Conservation (phyloP, 2,797 vertebrate genomes). For the Melanotaenia pygmaea region DNA sequence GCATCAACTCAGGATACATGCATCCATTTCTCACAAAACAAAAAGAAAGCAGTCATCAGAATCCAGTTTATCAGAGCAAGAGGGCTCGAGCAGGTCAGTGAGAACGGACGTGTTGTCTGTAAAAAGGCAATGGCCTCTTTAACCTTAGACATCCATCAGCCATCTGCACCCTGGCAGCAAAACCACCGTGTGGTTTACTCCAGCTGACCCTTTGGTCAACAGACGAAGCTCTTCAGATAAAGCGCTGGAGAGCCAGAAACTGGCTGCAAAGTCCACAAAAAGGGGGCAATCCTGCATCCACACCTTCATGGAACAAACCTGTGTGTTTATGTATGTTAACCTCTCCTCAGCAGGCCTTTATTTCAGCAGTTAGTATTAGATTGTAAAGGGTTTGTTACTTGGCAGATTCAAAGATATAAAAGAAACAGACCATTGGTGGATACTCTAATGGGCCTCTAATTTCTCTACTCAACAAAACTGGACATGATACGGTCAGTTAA, state of each 20-base stretch:
- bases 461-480: constrained; percentile 17
- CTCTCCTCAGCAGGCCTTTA: constrained; percentile 34
- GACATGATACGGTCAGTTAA: background rate
- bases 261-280: constrained; percentile 6
- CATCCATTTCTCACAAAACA: constrained; percentile 9
- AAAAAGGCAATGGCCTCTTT: constrained; percentile 61
- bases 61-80: constrained; percentile 60
- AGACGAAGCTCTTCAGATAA: constrained; percentile 53
- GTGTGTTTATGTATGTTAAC: constrained; percentile 33
- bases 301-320: constrained; percentile 28
- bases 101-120: constrained; percentile 78
- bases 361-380: constrained; percentile 6
- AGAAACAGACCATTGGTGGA: constrained; percentile 36
- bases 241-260: constrained; percentile 10
- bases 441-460: constrained; percentile 63
- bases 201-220: constrained; percentile 55
- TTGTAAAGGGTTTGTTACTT: background rate
- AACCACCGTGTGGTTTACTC: constrained; percentile 59
- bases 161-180: constrained; percentile 58
- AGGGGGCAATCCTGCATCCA: constrained; percentile 13
- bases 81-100: constrained; percentile 62
- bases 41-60: constrained; percentile 55
- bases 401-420: constrained; percentile 33
- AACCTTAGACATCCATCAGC: constrained; percentile 70
- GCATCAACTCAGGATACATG: background rate